Evolutionary conservation across 2,888 invertebrate genomes (phyloP).

Genomic region (Bombylius discolor): DNA sequence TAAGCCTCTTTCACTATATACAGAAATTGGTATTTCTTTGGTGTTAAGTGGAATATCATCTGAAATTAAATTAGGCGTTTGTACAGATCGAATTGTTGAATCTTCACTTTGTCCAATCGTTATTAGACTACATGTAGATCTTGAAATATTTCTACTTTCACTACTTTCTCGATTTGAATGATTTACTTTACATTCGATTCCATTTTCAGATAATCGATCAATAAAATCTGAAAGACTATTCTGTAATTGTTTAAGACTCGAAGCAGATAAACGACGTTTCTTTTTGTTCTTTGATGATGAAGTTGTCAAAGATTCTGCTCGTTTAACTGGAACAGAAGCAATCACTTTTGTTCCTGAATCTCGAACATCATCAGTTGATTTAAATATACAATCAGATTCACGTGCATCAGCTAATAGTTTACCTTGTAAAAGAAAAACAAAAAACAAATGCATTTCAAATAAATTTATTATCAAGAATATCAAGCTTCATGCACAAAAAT

Average conservation of each 20-base stretch:
- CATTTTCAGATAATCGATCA: slow-evolving; percentile 9
- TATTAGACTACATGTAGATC: neutral
- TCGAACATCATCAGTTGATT: slow-evolving; percentile 3
- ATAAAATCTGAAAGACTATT: slow-evolving; percentile 9
- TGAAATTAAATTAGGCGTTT: no score
- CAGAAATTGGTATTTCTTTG: neutral
- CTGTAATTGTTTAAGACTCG: slow-evolving; percentile 7
- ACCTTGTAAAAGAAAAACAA: no score
- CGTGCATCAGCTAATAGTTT: slow-evolving; percentile 36
- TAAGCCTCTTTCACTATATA: slow-evolving; percentile 12
- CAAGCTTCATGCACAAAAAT: no score
- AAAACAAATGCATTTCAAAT: no score
- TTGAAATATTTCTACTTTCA: neutral
- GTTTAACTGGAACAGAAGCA: neutral
- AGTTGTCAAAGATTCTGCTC: neutral
- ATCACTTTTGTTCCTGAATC: neutral
- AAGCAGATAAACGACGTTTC: slow-evolving; percentile 5
- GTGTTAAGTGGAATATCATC: neutral
- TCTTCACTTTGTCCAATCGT: neutral
- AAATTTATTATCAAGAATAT: no score
- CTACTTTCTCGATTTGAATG: neutral
- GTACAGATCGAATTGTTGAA: neutral
- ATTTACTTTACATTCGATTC: slow-evolving; percentile 12
- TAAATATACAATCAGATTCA: slow-evolving; percentile 22
- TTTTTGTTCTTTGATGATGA: slow-evolving; percentile 2